Base-by-base conservation (phyloP, 35 echinoderm and acorn worm genomes). In the Apostichopus parvimensis region DNA sequence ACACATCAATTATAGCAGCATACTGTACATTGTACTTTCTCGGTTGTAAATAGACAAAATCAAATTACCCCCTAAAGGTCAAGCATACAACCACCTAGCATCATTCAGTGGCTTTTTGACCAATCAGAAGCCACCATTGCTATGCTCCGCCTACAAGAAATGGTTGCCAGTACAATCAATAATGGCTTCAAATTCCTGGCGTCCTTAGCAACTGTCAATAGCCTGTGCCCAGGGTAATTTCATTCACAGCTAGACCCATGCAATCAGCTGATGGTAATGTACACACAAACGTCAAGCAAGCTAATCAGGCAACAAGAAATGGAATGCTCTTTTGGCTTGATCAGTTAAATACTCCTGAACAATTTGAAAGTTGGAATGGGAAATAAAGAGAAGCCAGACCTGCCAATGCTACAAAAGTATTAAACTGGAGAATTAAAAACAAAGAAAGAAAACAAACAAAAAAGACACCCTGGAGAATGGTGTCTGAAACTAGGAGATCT, bases 31-130 rank as follows among this genome's bases (percentile, higher is more conserved):
- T 28, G 25, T 52, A 13, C 52, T 11, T 23, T 80, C 80, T 80
- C 80, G 12, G 80, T 83, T 83, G 80, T 83, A 83, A 54, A 83
- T 34, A 57, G 15, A 12, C 13, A 80, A 80, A 80, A 80, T 80
- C 79, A 80, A 80, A 80, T 80, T 80, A 80, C 79, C 79, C 79
- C 79, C 80, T 83, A 83, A 83, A 83, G 80, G 80, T 83, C 80
- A 83, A 56, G 56, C 56, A 57, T 83, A 83, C 80, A 83, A 83
- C 52, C 4, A 55, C 8, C 80, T 57, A 14, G 54, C 53, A 83
- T 83, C 80, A 83, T 83, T 83, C 80, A 83, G 52, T 6, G 5
- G 0, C 80, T 57, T 56, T 14, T 56, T 6, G 11, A 21, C 80
- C 80, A 83, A 83, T 83, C 80, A 83, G 80, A 56, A 1, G 56